Base-by-base conservation (phyloP, 2,888 invertebrate genomes). In the Merodon equestris region DNA sequence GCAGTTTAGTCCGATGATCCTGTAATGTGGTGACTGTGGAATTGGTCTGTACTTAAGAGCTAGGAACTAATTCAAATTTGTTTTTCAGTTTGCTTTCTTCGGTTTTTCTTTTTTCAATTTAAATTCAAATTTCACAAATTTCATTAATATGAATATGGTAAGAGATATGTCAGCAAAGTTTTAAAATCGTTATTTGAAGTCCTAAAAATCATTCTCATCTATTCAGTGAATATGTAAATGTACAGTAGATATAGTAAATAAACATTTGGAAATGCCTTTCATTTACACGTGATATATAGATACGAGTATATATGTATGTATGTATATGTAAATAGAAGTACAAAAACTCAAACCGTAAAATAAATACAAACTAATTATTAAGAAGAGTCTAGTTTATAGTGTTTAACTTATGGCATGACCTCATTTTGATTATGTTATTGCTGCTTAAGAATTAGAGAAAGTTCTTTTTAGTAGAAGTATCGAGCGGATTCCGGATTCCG, bases 401-500 rank as follows among this genome's bases (percentile, higher is more conserved):
- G 42, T 42, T 66, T 9, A 57, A n/a, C 38, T 51, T 54, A 58
- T 64, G 48, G 68, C 58, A 53, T 40, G 10, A 42, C 42, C 48
- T 34, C 10, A 71, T 54, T 71, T 60, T 54, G 36, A 19, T 48
- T 34, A 47, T 36, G 61, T 68, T 58, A 53, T 74, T 60, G 66
- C 68, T 61, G 64, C 60, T 66, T 27, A 18, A 18, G 57, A 74
- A 44, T 82, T 84, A 85, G 66, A 85, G 83, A 82, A 84, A 85
- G 64, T 83, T 84, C 76, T 84, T 84, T 76, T 83, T 84, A 70
- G 82, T 72, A 48, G 76, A 76, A 53, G 79, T 76, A 79, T 84
- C 84, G 50, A 82, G 82, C 71, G 83, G 79, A 64, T 82, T 83
- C 76, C 83, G 83, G 70, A 83, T 73, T 60, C 81, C 82, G 60